Percentiles rank a stretch among this genome's conserved stretches.
These are phyloP conservation scores for Drosophila repleta DNA, from an alignment of 1,140 invertebrate genomes.

Conservation along the genomic window DNA sequence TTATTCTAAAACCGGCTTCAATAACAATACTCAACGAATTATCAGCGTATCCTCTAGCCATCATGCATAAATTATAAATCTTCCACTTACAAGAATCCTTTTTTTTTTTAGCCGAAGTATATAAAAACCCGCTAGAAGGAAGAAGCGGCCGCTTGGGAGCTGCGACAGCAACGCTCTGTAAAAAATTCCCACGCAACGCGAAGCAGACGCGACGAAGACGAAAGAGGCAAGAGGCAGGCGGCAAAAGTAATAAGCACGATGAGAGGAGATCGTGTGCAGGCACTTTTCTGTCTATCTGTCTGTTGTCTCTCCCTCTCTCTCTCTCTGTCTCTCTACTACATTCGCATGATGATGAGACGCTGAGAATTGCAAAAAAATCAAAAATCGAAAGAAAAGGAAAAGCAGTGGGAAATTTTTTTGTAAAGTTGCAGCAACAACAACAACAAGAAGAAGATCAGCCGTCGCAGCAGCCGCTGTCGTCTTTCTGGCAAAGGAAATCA, in stretches of 20 bases:
- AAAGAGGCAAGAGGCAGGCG: slow-evolving; percentile 19
- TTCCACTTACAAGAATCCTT: slow-evolving; percentile 29
- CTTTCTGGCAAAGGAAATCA: slow-evolving; percentile 72
- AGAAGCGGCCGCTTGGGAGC: slow-evolving; percentile 10
- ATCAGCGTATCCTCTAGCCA: neutral
- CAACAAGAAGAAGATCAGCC: slow-evolving; percentile 16
- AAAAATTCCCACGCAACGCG: slow-evolving; percentile 74
- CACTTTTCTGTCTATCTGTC: slow-evolving; percentile 28
- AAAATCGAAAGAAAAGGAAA: slow-evolving; percentile 60
- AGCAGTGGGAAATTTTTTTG: slow-evolving; percentile 72
- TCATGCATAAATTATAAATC: neutral
- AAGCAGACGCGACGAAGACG: slow-evolving; percentile 31
- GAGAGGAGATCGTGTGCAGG: slow-evolving; percentile 39
- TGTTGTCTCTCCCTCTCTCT: slow-evolving; percentile 3
- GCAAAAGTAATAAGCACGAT: slow-evolving; percentile 47
- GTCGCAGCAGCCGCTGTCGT: slow-evolving; percentile 32
- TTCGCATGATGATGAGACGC: slow-evolving; percentile 33
- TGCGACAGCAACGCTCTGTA: slow-evolving; percentile 30
- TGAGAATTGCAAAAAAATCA: slow-evolving; percentile 57
- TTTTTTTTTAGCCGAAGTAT: neutral
- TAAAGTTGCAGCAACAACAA: slow-evolving; percentile 23
- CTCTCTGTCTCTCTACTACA: slow-evolving; percentile 17
- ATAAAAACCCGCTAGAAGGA: slow-evolving; percentile 20
- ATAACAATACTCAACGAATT: neutral
- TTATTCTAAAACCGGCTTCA: no score